Conservation (phyloP, 2,888 invertebrate genomes). For the Athalia cordata region DNA sequence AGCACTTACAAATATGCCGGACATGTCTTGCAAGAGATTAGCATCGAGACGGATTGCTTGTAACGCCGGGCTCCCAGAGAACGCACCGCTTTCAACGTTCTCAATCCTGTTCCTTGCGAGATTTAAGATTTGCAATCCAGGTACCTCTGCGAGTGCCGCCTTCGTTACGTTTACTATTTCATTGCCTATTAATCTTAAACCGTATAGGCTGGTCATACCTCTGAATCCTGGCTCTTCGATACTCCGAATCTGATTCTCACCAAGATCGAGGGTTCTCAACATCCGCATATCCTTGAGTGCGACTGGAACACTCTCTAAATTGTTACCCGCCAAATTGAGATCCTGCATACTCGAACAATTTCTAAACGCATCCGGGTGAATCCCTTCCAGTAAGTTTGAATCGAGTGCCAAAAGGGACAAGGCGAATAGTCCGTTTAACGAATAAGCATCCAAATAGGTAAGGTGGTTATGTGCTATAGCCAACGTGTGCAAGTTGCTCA, state of each 20-base stretch:
- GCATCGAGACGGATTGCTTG: slow-evolving; percentile 92
- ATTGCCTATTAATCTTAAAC: slow-evolving; percentile 92
- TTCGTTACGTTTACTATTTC: slow-evolving; percentile 88
- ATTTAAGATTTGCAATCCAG: slow-evolving; percentile 89
- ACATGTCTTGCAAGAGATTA: slow-evolving; percentile 88
- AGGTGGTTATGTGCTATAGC: slow-evolving; percentile 91
- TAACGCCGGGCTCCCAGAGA: slow-evolving; percentile 85
- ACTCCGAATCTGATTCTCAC: slow-evolving; percentile 90
- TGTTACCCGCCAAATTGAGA: slow-evolving; percentile 92
- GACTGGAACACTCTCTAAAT: slow-evolving; percentile 85
- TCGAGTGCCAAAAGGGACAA: slow-evolving; percentile 89
- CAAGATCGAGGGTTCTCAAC: slow-evolving; percentile 91
- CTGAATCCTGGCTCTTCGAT: slow-evolving; percentile 89
- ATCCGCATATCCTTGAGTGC: slow-evolving; percentile 90
- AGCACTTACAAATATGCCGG: slow-evolving; percentile 88
- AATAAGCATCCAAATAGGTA: slow-evolving; percentile 88
- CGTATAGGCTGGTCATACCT: slow-evolving; percentile 90
- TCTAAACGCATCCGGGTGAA: slow-evolving; percentile 91
- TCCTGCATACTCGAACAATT: slow-evolving; percentile 94
- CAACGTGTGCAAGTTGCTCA: slow-evolving; percentile 94
- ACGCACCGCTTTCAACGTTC: slow-evolving; percentile 86
- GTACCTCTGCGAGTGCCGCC: slow-evolving; percentile 86
- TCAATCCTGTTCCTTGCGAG: slow-evolving; percentile 90
- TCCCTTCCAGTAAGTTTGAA: slow-evolving; percentile 88
- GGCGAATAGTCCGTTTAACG: slow-evolving; percentile 91